These are phyloP conservation scores for Muschampia plurimacula DNA, from an alignment of 2,888 invertebrate species.

Conservation along the genomic window DNA sequence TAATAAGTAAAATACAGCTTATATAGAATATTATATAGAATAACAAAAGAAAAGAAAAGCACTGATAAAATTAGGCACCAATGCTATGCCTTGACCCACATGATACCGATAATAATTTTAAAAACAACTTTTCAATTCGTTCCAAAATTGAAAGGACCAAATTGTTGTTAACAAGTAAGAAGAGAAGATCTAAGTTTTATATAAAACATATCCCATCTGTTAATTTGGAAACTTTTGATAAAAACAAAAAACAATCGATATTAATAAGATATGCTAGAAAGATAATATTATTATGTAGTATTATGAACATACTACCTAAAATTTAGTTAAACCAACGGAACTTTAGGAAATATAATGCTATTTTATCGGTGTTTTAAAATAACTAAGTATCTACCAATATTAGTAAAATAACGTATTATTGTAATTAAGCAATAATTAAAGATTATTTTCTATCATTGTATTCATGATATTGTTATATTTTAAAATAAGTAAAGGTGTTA, in stretches of 20 bases:
- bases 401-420: no score
- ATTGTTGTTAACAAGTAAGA: conserved; percentile 21
- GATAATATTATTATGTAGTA: no score
- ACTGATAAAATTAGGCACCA: conserved; percentile 32
- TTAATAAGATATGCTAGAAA: no score
- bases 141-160: conserved; percentile 33
- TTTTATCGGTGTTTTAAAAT: no score
- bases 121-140: conserved; percentile 6
- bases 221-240: not conserved
- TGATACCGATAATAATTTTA: conserved; percentile 14
- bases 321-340: not conserved
- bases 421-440: no score
- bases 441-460: no score
- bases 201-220: not conserved
- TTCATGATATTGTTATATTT: no score
- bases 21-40: not conserved
- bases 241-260: not conserved
- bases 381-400: no score
- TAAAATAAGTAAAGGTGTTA: no score
- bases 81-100: not conserved
- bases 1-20: not conserved
- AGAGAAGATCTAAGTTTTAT: conserved; percentile 11
- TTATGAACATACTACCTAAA: no score
- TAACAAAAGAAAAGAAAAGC: conserved; percentile 19
- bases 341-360: not conserved